A percentile compares a stretch with the other conserved stretches of the same genome.
Conservation (phyloP, 1,140 invertebrate species). For the Scaptomyza hsui region DNA sequence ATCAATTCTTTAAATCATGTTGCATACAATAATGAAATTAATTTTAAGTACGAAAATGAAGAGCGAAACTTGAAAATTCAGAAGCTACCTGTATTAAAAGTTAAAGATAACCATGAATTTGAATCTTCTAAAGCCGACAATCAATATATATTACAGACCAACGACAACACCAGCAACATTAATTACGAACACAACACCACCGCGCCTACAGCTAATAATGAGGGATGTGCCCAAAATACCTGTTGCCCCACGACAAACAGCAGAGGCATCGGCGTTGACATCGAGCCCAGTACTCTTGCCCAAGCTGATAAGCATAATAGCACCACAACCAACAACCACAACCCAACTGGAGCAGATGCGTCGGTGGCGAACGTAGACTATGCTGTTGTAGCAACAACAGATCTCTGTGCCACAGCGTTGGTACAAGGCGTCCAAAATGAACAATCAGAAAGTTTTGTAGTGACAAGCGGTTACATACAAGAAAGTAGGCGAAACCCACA, state of each 20-base stretch:
- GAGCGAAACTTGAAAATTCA: slow-evolving; percentile 28
- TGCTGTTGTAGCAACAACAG: slow-evolving; percentile 16
- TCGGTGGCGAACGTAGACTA: slow-evolving; percentile 58
- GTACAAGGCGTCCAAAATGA: slow-evolving; percentile 32
- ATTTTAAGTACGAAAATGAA: slow-evolving; percentile 28
- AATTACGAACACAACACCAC: slow-evolving; percentile 37
- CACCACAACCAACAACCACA: slow-evolving; percentile 41
- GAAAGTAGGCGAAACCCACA: slow-evolving; percentile 84
- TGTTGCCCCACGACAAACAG: slow-evolving; percentile 28
- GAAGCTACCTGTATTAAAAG: slow-evolving; percentile 57
- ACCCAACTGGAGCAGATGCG: slow-evolving; percentile 23
- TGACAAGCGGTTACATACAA: slow-evolving; percentile 94
- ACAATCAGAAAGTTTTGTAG: slow-evolving; percentile 87
- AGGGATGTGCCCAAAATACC: slow-evolving; percentile 27
- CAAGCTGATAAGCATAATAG: slow-evolving; percentile 60
- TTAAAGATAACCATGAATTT: slow-evolving; percentile 52
- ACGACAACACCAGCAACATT: slow-evolving; percentile 58
- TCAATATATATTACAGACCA: slow-evolving; percentile 74
- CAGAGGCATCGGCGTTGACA: slow-evolving; percentile 28
- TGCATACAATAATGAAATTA: slow-evolving; percentile 34
- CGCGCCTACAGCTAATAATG: slow-evolving; percentile 51
- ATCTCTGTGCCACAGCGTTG: slow-evolving; percentile 3
- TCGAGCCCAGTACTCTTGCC: slow-evolving; percentile 48
- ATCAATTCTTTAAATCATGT: slow-evolving; percentile 7
- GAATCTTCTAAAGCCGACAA: slow-evolving; percentile 61